Evolutionary conservation across 1,140 invertebrate species (phyloP), one percentile per base, ranked within the genome.

Genomic region (Drosophila orosa): DNA sequence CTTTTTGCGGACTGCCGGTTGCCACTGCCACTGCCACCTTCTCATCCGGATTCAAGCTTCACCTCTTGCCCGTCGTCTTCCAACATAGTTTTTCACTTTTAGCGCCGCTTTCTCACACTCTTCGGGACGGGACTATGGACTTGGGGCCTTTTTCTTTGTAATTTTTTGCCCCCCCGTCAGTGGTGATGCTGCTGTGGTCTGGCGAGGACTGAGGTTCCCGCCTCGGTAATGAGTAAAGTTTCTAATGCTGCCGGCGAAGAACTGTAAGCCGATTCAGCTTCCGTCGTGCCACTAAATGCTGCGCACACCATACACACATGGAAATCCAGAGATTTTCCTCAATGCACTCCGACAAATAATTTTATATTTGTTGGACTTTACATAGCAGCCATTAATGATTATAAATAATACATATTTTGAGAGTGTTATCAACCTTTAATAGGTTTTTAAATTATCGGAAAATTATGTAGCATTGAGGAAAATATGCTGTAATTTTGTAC

Each of bases 1-100:
- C 63, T 63, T 73, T 77, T 85, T 74, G 69, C 59, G 58, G 56
- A 27, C 39, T 73, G 27, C 45, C 35, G 19, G 35, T 27, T n/a
- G 15, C 55, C 50, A 42, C 27, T 9, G 15, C 7, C n/a, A 45
- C 7, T 6, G 42, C 19, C 40, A 25, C 13, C 44, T 25, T 25
- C 44, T 15, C 29, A 42, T 27, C 42, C 65, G 45, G 54, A 68
- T 22, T 15, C 48, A 52, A 17, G 48, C 48, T 35, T n/a, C 48
- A n/a, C 31, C 50, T 40, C 52, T 54, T 22, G 54, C 62, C 62
- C 25, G 15, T 31, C 60, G 35, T 75, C 73, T 75, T 86, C 17
- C 82, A 87, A 86, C 83, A 86, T 79, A 86, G 83, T 86, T 86
- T 87, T 86, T 86, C 79, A 86, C 83, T 86, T 86, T 86, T 86